These are phyloP conservation scores for Taenioides sp. DNA, from an alignment of 2,797 vertebrate genomes.

Conservation along the genomic window DNA sequence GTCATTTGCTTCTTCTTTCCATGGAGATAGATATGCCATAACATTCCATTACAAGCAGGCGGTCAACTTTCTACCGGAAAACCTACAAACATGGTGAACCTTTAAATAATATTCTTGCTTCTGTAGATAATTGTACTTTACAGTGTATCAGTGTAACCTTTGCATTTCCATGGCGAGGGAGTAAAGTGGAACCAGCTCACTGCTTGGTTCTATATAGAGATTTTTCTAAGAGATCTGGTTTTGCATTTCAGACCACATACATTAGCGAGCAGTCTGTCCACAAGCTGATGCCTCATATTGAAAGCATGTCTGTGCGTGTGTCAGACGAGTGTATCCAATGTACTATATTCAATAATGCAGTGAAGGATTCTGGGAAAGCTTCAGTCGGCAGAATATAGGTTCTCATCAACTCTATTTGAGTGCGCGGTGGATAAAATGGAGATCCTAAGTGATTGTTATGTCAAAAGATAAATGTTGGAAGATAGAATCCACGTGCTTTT, in stretches of 20 bases:
- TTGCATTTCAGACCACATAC: conserved; percentile 37
- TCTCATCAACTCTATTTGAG: background rate
- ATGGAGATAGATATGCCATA: too few relatives aligned
- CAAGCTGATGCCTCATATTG: conserved; percentile 16
- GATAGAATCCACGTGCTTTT: background rate
- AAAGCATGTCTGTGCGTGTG: conserved; percentile 8
- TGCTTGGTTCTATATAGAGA: background rate
- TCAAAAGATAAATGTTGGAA: too few relatives aligned
- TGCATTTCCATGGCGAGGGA: background rate
- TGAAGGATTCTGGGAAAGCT: conserved; percentile 5
- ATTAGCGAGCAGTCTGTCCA: conserved; percentile 29
- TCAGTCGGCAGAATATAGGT: background rate
- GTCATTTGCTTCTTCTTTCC: too few relatives aligned
- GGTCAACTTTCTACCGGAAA: too few relatives aligned
- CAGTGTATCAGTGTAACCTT: too few relatives aligned
- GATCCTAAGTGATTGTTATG: too few relatives aligned
- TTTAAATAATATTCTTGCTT: too few relatives aligned
- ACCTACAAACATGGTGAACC: too few relatives aligned
- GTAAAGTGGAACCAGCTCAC: background rate
- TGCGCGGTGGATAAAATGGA: background rate
- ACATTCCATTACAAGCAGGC: too few relatives aligned
- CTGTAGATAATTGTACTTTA: too few relatives aligned
- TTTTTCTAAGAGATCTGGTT: conserved; percentile 6
- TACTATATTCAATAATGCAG: background rate
- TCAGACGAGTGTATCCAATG: background rate